A percentile compares a stretch with the other conserved stretches of the same genome.
Conservation (phyloP, 2,797 vertebrate genomes). For the Pelochelys cantorii region DNA sequence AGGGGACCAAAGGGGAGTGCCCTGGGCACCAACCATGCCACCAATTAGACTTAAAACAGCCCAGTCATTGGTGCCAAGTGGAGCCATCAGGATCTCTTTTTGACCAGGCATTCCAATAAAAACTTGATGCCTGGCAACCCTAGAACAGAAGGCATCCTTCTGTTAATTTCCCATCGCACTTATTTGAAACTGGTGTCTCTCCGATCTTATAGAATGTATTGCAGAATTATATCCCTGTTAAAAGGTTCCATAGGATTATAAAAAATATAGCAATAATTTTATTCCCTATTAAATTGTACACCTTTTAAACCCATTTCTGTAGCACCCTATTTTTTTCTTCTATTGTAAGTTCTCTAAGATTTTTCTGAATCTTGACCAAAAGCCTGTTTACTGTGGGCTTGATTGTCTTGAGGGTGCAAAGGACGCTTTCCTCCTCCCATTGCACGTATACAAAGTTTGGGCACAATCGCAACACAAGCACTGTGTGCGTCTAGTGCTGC, state of each 20-base stretch:
- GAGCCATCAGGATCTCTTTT: too few species aligned
- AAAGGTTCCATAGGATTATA: not conserved
- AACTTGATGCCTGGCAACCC: too few species aligned
- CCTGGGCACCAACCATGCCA: too few species aligned
- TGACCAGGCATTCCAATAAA: too few species aligned
- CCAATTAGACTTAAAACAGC: too few species aligned
- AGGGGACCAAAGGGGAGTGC: too few species aligned
- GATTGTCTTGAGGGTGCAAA: constrained; percentile 8
- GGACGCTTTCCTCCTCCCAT: constrained; percentile 25
- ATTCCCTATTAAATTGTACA: not conserved
- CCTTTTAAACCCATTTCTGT: not conserved
- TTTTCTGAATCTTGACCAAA: not conserved
- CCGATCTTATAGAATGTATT: not conserved
- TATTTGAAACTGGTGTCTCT: accelerated
- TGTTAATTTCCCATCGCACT: not conserved
- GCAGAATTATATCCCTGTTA: not conserved
- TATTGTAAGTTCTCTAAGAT: not conserved
- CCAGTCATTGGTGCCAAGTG: too few species aligned
- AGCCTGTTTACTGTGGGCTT: not conserved
- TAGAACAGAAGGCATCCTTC: not conserved
- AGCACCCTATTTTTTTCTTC: not conserved
- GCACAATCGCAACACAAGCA: constrained; percentile 57
- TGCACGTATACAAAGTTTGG: constrained; percentile 57
- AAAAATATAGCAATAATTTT: not conserved
- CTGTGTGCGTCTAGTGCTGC: constrained; percentile 37